Percentiles rank a stretch among this genome's conserved stretches.
Evolutionary conservation across 2,797 vertebrate genomes (phyloP).

Genomic region (Pseudochirops corinnae): DNA sequence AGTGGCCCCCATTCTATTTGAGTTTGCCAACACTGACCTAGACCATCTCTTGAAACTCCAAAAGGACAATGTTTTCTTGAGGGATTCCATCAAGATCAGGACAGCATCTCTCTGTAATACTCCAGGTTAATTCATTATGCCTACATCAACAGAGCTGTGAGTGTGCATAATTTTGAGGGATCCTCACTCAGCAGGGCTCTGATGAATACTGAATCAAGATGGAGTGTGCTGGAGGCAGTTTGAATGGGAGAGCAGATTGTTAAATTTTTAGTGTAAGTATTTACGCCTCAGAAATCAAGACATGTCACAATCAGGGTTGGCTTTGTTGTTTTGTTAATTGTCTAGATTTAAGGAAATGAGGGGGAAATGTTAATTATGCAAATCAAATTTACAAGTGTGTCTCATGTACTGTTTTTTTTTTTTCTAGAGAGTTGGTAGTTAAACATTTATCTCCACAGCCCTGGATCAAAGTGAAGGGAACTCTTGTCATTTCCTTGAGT

Average conservation of each 20-base stretch:
- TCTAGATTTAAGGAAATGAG: background rate
- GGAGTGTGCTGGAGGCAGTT: background rate
- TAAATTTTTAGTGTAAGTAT: background rate
- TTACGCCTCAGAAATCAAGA: background rate
- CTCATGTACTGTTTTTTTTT: no score
- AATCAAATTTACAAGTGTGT: background rate
- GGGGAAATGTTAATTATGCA: background rate
- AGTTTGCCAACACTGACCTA: constrained; percentile 3
- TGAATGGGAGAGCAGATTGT: background rate
- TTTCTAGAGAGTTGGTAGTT: background rate
- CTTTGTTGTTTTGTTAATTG: background rate
- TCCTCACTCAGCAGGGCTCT: background rate
- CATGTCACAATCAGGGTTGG: background rate
- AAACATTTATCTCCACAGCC: background rate
- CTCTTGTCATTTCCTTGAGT: constrained; percentile 19
- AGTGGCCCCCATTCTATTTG: background rate
- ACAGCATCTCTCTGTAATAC: constrained; percentile 18
- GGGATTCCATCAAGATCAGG: constrained; percentile 24
- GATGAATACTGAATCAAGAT: background rate
- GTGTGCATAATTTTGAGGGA: background rate
- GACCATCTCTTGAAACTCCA: constrained; percentile 37
- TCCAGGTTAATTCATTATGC: constrained; percentile 38
- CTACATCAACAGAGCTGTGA: background rate
- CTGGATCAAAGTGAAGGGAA: background rate
- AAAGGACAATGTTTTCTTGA: constrained; percentile 45